phyloP scores from a whole-genome alignment of 2,113 vertebrate species.

The Fulmarus glacialis region DNA sequence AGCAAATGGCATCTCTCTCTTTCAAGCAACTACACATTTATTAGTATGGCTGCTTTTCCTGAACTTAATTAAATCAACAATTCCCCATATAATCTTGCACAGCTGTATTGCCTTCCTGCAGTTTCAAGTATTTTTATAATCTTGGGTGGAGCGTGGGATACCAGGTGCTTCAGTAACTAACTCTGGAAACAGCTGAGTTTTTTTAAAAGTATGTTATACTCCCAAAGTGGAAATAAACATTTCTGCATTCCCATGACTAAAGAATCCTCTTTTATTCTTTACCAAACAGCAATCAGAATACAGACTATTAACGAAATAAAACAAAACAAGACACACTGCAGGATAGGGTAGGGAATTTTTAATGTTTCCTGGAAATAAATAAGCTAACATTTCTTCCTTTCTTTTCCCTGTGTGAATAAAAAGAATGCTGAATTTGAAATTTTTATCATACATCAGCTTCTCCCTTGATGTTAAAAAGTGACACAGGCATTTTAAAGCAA shows the following conservation, averaged over 20 bases:
- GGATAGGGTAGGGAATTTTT: slow-evolving; percentile 19
- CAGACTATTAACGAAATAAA: slow-evolving; percentile 38
- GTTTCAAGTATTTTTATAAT: slow-evolving; percentile 29
- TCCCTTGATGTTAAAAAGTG: background rate
- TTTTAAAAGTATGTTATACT: slow-evolving; percentile 22
- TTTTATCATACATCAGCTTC: background rate
- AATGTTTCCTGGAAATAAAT: slow-evolving; percentile 41
- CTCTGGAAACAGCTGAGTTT: slow-evolving; percentile 25
- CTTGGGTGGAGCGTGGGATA: slow-evolving; percentile 52
- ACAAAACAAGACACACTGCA: background rate
- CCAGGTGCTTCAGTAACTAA: slow-evolving; percentile 53
- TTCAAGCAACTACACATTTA: background rate
- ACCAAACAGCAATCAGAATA: slow-evolving; percentile 52
- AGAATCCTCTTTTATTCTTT: slow-evolving; percentile 53
- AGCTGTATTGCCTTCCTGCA: slow-evolving; percentile 56
- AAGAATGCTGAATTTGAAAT: slow-evolving; percentile 11
- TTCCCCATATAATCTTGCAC: background rate
- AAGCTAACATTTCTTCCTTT: slow-evolving; percentile 3
- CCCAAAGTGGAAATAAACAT: slow-evolving; percentile 54
- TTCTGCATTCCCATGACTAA: slow-evolving; percentile 48
- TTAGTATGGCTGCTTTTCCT: background rate
- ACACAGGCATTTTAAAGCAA: background rate
- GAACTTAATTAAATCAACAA: slow-evolving; percentile 9
- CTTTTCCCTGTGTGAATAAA: slow-evolving; percentile 12
- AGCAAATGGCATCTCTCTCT: background rate